Evolutionary conservation across 2,888 invertebrate genomes (phyloP).

Genomic region (Leistus spinibarbis): DNA sequence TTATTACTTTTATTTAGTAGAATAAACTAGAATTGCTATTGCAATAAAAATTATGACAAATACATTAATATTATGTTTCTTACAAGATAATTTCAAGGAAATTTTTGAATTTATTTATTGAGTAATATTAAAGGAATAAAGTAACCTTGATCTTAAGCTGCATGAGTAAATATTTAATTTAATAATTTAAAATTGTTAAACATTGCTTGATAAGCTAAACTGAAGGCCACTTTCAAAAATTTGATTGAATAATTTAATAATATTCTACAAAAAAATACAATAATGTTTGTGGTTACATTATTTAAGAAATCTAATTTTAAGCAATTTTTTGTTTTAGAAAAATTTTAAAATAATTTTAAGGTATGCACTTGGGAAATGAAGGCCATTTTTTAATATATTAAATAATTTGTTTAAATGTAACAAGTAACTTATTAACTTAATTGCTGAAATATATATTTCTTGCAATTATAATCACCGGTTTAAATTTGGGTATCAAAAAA

Average conservation of each 20-base stretch:
- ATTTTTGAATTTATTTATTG: neutral
- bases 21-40: too few species aligned
- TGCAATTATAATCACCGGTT: too few species aligned
- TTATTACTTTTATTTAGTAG: too few species aligned
- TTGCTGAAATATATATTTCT: too few species aligned
- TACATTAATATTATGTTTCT: neutral
- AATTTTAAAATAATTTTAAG: neutral
- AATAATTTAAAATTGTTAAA: neutral
- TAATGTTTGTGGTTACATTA: neutral
- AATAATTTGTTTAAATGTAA: too few species aligned
- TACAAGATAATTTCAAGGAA: neutral
- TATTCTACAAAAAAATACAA: too few species aligned
- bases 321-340: neutral
- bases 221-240: neutral
- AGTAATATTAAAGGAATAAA: neutral
- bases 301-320: neutral
- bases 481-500: too few species aligned
- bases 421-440: too few species aligned
- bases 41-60: too few species aligned
- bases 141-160: neutral
- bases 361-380: neutral
- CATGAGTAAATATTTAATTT: neutral
- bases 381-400: neutral
- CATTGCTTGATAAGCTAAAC: neutral
- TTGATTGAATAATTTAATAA: too few species aligned